phyloP scores from a whole-genome alignment of 2,797 vertebrate species.

The Sparus aurata region DNA sequence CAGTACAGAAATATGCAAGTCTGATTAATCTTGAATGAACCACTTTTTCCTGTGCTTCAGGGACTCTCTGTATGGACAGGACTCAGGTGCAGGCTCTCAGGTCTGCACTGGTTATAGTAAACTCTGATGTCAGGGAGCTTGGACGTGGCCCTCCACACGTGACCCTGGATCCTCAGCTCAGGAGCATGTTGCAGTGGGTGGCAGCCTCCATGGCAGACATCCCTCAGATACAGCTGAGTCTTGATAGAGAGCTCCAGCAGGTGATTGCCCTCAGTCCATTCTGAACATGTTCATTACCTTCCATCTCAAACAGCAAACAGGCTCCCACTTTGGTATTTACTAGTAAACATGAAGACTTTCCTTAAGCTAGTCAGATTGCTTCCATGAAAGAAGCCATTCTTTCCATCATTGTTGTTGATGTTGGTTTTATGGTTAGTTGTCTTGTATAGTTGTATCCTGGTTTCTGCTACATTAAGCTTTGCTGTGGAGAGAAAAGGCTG shows the following conservation, averaged over 20 bases:
- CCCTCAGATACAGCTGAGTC: constrained; percentile 87
- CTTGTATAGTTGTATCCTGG: background rate
- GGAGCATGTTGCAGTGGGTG: constrained; percentile 93
- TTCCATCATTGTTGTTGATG: constrained; percentile 14
- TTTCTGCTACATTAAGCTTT: constrained; percentile 26
- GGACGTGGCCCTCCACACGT: constrained; percentile 83
- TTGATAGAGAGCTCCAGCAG: constrained; percentile 88
- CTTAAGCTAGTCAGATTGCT: background rate
- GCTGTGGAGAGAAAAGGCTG: constrained; percentile 37
- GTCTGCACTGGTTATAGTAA: constrained; percentile 84
- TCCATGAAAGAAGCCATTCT: constrained; percentile 22
- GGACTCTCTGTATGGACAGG: constrained; percentile 79
- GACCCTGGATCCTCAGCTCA: constrained; percentile 89
- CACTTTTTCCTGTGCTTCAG: constrained; percentile 73
- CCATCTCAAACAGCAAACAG: background rate
- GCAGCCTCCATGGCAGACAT: constrained; percentile 92
- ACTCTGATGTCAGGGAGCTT: constrained; percentile 87
- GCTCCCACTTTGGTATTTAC: constrained; percentile 5
- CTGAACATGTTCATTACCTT: background rate
- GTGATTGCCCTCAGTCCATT: constrained; percentile 76
- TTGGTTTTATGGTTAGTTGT: constrained; percentile 22
- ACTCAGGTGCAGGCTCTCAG: constrained; percentile 79
- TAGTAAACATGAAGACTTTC: constrained; percentile 11
- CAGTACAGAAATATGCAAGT: background rate
- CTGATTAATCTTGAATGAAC: background rate